A percentile compares a stretch with the other conserved stretches of the same genome.
phyloP scores from a whole-genome alignment of 2,113 vertebrate genomes.

The Ptyas mucosa region DNA sequence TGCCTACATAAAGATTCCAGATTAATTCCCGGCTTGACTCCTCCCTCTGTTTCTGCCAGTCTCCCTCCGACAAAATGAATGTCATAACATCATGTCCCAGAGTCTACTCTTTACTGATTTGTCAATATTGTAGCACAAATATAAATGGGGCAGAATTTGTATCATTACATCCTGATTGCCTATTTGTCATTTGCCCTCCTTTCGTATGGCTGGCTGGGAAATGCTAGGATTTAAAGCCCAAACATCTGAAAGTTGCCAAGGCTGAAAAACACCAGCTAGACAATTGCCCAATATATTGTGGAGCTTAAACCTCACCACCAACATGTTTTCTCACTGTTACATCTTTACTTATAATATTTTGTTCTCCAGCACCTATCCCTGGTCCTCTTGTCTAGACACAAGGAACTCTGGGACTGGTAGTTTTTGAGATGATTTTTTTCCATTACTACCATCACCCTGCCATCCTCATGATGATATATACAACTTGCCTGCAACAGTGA shows the following conservation, averaged over 20 bases:
- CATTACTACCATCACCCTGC: not conserved
- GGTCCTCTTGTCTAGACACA: not conserved
- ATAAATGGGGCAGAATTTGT: not conserved
- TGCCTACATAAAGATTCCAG: not conserved
- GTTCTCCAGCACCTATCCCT: not conserved
- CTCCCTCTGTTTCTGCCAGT: not conserved
- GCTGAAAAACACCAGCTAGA: not conserved
- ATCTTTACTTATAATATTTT: not conserved
- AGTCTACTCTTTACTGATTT: not conserved
- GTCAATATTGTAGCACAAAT: not conserved
- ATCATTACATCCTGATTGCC: not conserved
- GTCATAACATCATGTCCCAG: not conserved
- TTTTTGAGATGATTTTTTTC: not conserved
- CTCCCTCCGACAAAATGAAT: not conserved
- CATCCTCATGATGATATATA: not conserved
- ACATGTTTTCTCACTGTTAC: not conserved
- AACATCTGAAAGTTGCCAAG: not conserved
- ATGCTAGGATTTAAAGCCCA: not conserved
- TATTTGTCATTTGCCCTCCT: not conserved
- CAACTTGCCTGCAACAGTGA: not conserved
- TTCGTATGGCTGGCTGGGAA: not conserved
- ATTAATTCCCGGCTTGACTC: not conserved
- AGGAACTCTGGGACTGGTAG: not conserved
- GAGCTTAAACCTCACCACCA: not conserved
- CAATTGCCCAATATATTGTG: not conserved